Evolutionary conservation across 2,888 invertebrate species (phyloP), one percentile per base, ranked within the genome.

Genomic region (Elmis aenea): DNA sequence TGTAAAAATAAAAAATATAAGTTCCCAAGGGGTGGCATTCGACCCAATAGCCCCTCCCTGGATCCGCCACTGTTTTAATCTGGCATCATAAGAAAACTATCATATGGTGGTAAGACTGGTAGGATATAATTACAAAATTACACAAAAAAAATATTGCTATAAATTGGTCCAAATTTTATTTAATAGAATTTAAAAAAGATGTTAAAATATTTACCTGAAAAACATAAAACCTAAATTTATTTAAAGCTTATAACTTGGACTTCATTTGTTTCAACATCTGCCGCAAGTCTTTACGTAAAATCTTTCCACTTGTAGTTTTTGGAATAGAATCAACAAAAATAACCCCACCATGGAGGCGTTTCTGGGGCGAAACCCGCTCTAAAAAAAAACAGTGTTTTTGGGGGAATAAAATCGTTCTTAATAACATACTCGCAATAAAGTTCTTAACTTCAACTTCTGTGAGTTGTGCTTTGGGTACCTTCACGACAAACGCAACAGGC

Each of bases 231-330:
- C n/a, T n/a, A n/a, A n/a, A n/a, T n/a, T n/a, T n/a, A n/a, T n/a
- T n/a, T n/a, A n/a, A n/a, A n/a, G n/a, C n/a, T 33, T 30, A 33
- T 15, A 44, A 14, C 70, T 39, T 64, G 63, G 43, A 59, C 58
- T 37, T 25, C 22, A 52, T 59, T 42, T 23, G 14, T 31, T 64
- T 61, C 23, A 74, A 54, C 52, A 68, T 52, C 41, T 65, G 61
- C 49, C 72, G 71, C 26, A 81, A 60, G 50, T 74, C 69, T 33
- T 83, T 72, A 43, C 87, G 71, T 22, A 87, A 67, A 52, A 88
- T 85, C 69, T 87, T 88, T 3, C 88, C 87, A 12, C 82, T 81
- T 0, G 82, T 74, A 51, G 82, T 85, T 62, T 83, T 85, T 13
- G 88, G 87, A 57, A 87, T 82, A 46, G 75, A 75, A n/a, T 79